Conservation (phyloP, 2,797 vertebrate genomes). For the Micromesistius poutassou region DNA sequence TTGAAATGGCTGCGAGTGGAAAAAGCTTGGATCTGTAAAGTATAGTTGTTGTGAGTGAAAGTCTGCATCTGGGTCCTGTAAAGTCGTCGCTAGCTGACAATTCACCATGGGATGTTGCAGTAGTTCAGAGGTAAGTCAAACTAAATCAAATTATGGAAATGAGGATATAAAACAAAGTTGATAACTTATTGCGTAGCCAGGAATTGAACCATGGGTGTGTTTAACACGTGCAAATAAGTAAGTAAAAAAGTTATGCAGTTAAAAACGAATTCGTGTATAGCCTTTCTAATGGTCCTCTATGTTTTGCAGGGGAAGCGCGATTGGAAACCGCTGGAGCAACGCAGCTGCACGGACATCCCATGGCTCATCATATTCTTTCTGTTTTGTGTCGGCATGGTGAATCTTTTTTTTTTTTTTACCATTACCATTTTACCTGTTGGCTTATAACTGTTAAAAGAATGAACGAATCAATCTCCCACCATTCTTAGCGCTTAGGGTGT, state of each 20-base stretch:
- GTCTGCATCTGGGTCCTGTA: background rate
- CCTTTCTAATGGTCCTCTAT: constrained; percentile 19
- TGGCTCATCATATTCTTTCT: constrained; percentile 89
- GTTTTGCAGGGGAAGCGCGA: constrained; percentile 76
- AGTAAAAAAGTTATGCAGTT: background rate
- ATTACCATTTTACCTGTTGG: background rate
- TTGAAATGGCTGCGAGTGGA: constrained; percentile 13
- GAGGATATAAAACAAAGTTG: background rate
- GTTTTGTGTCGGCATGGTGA: constrained; percentile 95
- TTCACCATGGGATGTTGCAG: constrained; percentile 3
- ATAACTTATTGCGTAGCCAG: background rate
- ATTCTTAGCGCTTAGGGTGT: background rate
- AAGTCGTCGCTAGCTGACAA: background rate
- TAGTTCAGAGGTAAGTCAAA: constrained; percentile 1
- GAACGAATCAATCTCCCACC: background rate
- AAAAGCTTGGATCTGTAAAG: background rate
- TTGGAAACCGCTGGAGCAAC: constrained; percentile 92
- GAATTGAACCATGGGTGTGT: background rate
- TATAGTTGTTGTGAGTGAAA: background rate
- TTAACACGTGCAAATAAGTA: background rate
- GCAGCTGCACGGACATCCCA: constrained; percentile 90
- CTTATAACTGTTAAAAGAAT: background rate
- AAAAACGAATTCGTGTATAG: background rate
- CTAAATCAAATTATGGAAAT: background rate
- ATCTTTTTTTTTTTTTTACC: constrained; percentile 42